Percentiles rank a stretch among this genome's conserved stretches.
phyloP scores from a whole-genome alignment of 2,113 vertebrate genomes.

The human region DNA sequence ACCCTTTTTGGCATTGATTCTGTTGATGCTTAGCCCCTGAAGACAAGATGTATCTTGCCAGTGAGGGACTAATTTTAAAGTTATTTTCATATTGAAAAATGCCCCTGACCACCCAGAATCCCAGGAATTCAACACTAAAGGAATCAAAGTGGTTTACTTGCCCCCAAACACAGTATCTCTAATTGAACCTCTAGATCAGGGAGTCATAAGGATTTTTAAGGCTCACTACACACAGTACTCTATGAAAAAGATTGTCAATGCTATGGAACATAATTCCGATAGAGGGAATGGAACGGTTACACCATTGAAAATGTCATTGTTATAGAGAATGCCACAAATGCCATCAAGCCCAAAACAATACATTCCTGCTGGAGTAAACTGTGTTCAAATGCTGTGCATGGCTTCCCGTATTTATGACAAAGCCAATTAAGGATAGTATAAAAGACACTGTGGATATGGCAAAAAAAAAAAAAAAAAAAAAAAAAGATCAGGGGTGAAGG shows the following conservation, averaged over 20 bases:
- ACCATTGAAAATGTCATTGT: neutral
- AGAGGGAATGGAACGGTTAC: neutral
- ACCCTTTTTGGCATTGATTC: neutral
- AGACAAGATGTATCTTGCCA: neutral
- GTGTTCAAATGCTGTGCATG: neutral
- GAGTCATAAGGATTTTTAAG: neutral
- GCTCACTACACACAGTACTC: neutral
- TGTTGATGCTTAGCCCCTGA: neutral
- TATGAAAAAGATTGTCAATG: neutral
- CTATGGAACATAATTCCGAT: neutral
- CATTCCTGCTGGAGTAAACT: neutral
- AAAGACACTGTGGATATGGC: neutral
- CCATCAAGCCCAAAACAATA: neutral
- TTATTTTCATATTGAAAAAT: neutral
- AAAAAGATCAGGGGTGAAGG: neutral
- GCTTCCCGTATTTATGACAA: neutral
- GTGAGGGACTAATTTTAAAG: neutral
- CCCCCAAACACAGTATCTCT: neutral
- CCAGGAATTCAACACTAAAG: neutral
- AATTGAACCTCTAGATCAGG: neutral
- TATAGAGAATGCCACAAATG: neutral
- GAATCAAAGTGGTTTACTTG: neutral
- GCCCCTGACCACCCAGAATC: neutral
- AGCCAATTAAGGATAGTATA: neutral
- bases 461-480: neutral